Conservation (phyloP, 1,140 invertebrate genomes). For the Drosophila tani region DNA sequence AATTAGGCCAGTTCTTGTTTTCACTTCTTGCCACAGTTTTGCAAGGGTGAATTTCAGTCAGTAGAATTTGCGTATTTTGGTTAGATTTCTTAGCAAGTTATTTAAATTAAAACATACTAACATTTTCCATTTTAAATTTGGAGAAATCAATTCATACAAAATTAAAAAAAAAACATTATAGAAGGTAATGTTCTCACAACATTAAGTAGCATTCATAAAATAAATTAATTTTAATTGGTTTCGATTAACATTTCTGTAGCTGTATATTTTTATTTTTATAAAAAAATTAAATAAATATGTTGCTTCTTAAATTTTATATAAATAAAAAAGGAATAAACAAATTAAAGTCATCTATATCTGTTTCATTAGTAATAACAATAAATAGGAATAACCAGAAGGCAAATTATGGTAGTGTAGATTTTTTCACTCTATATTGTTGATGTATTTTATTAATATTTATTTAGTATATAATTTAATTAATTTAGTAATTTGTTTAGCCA, state of each 20-base stretch:
- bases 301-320: background rate
- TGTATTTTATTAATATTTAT: background rate
- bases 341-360: no score
- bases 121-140: background rate
- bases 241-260: background rate
- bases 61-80: background rate
- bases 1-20: slow-evolving; percentile 34
- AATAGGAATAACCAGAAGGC: no score
- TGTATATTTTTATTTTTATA: background rate
- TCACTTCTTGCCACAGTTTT: slow-evolving; percentile 27
- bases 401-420: no score
- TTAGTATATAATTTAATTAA: background rate
- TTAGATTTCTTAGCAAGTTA: slow-evolving; percentile 1
- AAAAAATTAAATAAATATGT: background rate
- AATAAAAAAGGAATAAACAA: background rate
- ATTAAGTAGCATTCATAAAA: background rate
- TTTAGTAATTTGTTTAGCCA: background rate
- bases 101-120: background rate
- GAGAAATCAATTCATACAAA: background rate
- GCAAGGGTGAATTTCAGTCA: background rate
- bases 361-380: no score
- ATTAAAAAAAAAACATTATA: background rate
- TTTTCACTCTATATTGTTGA: background rate
- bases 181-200: background rate
- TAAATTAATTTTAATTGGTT: background rate